Conservation (phyloP, 1,140 invertebrate genomes). For the Drosophila melanogaster region Release_6_plus_ISO1_MT NT_033777.3:25282001-25282500, state of each 20-base stretch:
- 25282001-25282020: slow-evolving; percentile 74
- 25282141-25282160: slow-evolving; percentile 75
- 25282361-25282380: slow-evolving; percentile 64
- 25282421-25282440: slow-evolving; percentile 62
- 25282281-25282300: slow-evolving; percentile 86
- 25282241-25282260: slow-evolving; percentile 85
- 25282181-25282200: slow-evolving; percentile 78
- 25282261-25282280: slow-evolving; percentile 86
- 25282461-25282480: slow-evolving; percentile 66
- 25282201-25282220: slow-evolving; percentile 85
- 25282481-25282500: slow-evolving; percentile 71
- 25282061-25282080: slow-evolving; percentile 80
- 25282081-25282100: slow-evolving; percentile 77
- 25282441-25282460: slow-evolving; percentile 67
- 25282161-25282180: slow-evolving; percentile 56
- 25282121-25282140: slow-evolving; percentile 70
- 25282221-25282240: slow-evolving; percentile 85
- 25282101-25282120: slow-evolving; percentile 56
- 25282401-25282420: slow-evolving; percentile 43
- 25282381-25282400: slow-evolving; percentile 67
- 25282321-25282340: slow-evolving; percentile 69
- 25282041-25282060: slow-evolving; percentile 81
- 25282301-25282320: slow-evolving; percentile 70
- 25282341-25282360: slow-evolving; percentile 79
- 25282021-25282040: slow-evolving; percentile 64